Conservation (phyloP, 2,113 vertebrate species). For the human (Homo sapiens) region DNA sequence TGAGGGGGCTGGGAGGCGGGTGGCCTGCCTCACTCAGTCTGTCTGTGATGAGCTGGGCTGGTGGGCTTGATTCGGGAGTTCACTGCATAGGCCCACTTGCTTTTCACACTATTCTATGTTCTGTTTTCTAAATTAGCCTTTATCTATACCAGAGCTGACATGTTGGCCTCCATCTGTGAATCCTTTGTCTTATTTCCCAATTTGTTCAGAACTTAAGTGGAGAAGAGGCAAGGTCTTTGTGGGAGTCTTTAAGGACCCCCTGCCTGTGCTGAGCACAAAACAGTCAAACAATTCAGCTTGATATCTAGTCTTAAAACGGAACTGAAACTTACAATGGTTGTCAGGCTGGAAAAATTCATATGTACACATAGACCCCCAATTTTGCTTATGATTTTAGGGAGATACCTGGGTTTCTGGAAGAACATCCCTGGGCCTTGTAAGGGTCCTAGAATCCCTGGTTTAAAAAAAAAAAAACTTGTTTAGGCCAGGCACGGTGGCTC, state of each 20-base stretch:
- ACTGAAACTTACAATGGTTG: not conserved
- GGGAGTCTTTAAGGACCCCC: not conserved
- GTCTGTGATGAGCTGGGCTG: not conserved
- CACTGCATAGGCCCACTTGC: not conserved
- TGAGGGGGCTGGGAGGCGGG: not conserved
- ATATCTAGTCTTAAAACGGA: not conserved
- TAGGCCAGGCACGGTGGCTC: too few species aligned
- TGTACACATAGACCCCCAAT: accelerated
- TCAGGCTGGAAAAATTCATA: not conserved
- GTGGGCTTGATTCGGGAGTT: not conserved
- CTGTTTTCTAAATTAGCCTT: not conserved
- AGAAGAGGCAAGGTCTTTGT: not conserved
- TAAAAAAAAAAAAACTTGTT: not conserved
- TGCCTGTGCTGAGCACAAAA: not conserved
- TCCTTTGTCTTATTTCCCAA: not conserved
- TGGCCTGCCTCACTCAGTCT: not conserved
- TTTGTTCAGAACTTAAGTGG: not conserved
- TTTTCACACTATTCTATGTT: not conserved
- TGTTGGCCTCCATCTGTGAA: not conserved
- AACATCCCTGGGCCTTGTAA: accelerated
- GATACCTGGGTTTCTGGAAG: not conserved
- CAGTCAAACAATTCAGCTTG: not conserved
- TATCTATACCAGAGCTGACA: not conserved
- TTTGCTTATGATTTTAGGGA: not conserved
- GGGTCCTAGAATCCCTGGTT: not conserved